These are phyloP conservation scores for Argyrosomus japonicus DNA, from an alignment of 2,113 vertebrate species.

Conservation along the genomic window DNA sequence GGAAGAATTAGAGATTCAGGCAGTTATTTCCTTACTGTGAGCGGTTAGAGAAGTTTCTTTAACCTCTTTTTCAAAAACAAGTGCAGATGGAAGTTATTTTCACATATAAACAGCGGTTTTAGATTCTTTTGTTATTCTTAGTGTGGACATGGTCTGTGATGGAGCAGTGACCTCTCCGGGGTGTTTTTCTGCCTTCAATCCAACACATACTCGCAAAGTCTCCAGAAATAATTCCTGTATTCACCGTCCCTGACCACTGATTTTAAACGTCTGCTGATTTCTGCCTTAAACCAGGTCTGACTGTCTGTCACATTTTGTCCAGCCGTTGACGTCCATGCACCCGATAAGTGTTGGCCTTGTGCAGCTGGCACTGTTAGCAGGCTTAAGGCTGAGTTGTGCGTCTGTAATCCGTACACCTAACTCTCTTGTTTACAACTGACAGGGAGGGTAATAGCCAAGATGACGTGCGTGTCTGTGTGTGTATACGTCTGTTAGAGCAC, in stretches of 20 bases:
- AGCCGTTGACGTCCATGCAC: background rate
- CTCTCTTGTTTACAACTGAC: slow-evolving; percentile 66
- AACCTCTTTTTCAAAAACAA: background rate
- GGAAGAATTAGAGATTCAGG: background rate
- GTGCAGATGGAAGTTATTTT: slow-evolving; percentile 12
- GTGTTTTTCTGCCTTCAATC: slow-evolving; percentile 32
- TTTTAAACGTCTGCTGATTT: slow-evolving; percentile 24
- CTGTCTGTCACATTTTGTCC: slow-evolving; percentile 33
- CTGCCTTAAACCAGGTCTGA: slow-evolving; percentile 7
- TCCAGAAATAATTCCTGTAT: background rate
- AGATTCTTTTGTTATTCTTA: background rate
- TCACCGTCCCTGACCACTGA: background rate
- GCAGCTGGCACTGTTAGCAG: slow-evolving; percentile 28
- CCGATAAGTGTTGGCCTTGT: slow-evolving; percentile 10
- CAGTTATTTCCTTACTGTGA: too few relatives aligned
- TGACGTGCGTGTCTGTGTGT: slow-evolving; percentile 32
- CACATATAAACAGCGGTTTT: background rate
- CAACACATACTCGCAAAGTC: slow-evolving; percentile 23
- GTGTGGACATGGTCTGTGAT: background rate
- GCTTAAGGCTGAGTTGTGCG: slow-evolving; percentile 41
- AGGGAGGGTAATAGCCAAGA: slow-evolving; percentile 32
- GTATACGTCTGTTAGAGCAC: slow-evolving; percentile 47
- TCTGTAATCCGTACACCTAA: slow-evolving; percentile 55
- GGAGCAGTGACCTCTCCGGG: slow-evolving; percentile 6
- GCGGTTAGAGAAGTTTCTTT: background rate